A percentile compares a stretch with the other conserved stretches of the same genome.
Conservation (phyloP, 2,888 invertebrate species). For the Noctuana brunneofusca region DNA sequence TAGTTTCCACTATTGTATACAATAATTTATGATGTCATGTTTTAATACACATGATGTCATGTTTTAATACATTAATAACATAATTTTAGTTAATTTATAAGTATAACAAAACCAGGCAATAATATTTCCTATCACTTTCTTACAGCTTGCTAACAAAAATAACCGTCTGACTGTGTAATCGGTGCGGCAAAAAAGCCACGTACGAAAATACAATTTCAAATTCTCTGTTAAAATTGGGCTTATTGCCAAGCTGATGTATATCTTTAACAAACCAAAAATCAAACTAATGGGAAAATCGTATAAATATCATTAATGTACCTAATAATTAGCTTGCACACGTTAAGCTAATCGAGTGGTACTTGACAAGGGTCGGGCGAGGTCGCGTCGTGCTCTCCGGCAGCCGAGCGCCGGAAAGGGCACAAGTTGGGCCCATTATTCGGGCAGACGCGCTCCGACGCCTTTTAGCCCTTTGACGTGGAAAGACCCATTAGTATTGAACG, state of each 20-base stretch:
- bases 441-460: conserved; percentile 78
- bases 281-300: conserved; percentile 10
- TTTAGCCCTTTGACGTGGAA: conserved; percentile 80
- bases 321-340: conserved; percentile 52
- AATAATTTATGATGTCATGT: conserved; percentile 56
- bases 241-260: neutral
- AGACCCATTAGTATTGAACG: conserved; percentile 78
- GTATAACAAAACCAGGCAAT: conserved; percentile 3
- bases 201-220: neutral
- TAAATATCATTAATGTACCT: conserved; percentile 12
- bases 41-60: conserved; percentile 53
- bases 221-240: neutral
- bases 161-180: neutral
- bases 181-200: neutral
- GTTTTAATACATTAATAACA: conserved; percentile 48
- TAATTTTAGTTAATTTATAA: conserved; percentile 23
- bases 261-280: neutral
- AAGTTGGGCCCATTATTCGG: conserved; percentile 76
- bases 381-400: conserved; percentile 55
- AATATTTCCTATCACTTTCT: neutral
- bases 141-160: neutral
- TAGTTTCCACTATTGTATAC: conserved; percentile 50
- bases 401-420: conserved; percentile 54
- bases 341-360: conserved; percentile 75
- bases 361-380: conserved; percentile 78